Conservation (phyloP, 2,888 invertebrate species). For the Chirona hameri region DNA sequence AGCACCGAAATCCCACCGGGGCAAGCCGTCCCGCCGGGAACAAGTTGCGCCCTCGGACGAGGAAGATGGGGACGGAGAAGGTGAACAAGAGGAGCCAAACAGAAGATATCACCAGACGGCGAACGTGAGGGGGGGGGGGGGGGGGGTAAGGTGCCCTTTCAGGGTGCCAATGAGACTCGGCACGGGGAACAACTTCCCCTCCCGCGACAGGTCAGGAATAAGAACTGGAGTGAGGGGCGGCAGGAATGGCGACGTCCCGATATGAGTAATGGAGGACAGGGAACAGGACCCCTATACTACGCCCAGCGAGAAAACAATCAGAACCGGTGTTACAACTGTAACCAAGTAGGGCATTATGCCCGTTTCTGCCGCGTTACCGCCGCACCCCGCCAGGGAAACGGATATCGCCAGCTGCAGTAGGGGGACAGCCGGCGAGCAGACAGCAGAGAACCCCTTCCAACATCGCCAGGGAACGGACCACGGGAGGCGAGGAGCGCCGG, state of each 20-base stretch:
- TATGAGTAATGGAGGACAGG: background rate
- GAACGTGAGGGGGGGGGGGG: too few species aligned
- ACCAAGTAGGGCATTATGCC: background rate
- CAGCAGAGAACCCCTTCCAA: background rate
- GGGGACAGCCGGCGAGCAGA: background rate
- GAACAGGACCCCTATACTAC: background rate
- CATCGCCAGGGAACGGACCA: background rate
- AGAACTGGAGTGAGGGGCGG: too few species aligned
- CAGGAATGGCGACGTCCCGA: background rate
- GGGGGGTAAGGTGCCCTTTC: too few species aligned
- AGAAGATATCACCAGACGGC: too few species aligned
- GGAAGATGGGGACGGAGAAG: background rate
- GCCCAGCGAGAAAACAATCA: too few species aligned
- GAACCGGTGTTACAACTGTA: background rate
- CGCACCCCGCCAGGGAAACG: background rate
- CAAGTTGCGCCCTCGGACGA: background rate
- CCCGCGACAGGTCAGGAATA: too few species aligned
- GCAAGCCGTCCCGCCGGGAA: too few species aligned
- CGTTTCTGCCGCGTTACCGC: background rate
- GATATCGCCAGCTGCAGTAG: background rate
- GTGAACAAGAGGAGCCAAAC: too few species aligned
- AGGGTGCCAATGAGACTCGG: too few species aligned
- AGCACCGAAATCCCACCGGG: too few species aligned
- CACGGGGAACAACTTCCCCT: too few species aligned
- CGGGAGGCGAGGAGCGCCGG: background rate